Base-by-base conservation (phyloP, 2,888 invertebrate species). In the Watsonalla binaria region DNA sequence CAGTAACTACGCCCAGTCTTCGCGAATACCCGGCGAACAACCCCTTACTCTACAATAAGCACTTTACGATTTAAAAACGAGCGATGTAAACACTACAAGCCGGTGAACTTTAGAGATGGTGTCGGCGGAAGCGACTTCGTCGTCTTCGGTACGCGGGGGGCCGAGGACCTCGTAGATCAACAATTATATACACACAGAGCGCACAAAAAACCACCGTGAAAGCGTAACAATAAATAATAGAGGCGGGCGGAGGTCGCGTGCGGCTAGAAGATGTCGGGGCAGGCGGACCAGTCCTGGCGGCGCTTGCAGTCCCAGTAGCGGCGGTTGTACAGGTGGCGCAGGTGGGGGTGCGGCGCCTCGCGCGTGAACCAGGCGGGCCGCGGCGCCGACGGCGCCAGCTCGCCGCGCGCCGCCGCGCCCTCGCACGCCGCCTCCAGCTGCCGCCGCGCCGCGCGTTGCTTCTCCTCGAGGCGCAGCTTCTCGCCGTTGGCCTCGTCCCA, bases 291-390 rank as follows among this genome's bases (percentile, higher is more conserved):
- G 82, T 99, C 96, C 79, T 94, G 94, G 68, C 93, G 93, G 65
- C 93, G 93, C 92, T 99, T 99, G 85, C 94, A 93, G 58, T 96
- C 93, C 99, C 99, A 99, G 90, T 99, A 99, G 66, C 94, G 94
- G 65, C 96, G 95, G 69, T 94, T 96, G 91, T 94, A 99, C 61
- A 95, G 92, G 83, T 98, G 97, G 45, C 87, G 81, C 62, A 89
- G 92, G 76, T 72, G 76, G 62, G 96, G 94, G 56, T 60, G 60
- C 48, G 66, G 93, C 76, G 97, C 96, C 73, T 94, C 93, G 80
- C 97, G 96, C 68, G 92, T 92, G 91, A 99, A 99, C 99, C 99
- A 99, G 45, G 94, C 78, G 33, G 98, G 97, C 67, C 95, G 93
- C 72, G 94, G 96, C 5, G 95, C 94, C 56, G 92, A 75, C 6